Conservation (phyloP, 2,113 vertebrate species). For the Paraplagusia blochii region DNA sequence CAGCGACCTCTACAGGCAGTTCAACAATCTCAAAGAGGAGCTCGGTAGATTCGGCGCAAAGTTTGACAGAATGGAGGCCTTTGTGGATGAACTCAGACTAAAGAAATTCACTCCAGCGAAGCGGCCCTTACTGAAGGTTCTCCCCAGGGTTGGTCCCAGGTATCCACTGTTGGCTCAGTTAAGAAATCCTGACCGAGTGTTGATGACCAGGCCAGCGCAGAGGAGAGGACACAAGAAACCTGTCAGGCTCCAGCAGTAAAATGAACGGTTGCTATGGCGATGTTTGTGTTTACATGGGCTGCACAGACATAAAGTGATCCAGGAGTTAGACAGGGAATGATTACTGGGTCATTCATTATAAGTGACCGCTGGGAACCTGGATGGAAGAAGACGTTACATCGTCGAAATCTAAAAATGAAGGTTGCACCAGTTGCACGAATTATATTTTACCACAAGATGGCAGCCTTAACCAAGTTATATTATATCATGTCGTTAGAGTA, state of each 20-base stretch:
- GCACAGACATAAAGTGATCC: no score
- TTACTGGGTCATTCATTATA: no score
- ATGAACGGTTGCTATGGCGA: background rate
- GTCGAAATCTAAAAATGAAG: no score
- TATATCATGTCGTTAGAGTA: background rate
- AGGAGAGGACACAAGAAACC: constrained; percentile 36
- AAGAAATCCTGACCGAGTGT: constrained; percentile 15
- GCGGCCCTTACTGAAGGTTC: constrained; percentile 19
- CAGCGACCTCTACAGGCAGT: constrained; percentile 81
- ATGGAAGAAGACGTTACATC: no score
- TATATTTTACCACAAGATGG: constrained; percentile 37
- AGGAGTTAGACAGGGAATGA: no score
- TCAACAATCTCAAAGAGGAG: constrained; percentile 80
- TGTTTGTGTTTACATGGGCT: no score
- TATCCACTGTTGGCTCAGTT: constrained; percentile 18
- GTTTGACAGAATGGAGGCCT: constrained; percentile 77
- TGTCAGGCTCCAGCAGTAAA: constrained; percentile 7
- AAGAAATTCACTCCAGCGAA: constrained; percentile 37
- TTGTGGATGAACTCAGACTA: constrained; percentile 76
- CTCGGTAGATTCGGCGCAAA: constrained; percentile 74
- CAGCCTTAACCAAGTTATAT: constrained; percentile 29
- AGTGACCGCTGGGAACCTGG: no score
- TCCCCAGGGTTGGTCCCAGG: constrained; percentile 29
- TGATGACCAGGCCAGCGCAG: constrained; percentile 20
- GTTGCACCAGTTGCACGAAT: no score